A percentile compares a stretch with the other conserved stretches of the same genome.
phyloP scores from a whole-genome alignment of 2,113 vertebrate genomes.

The Cairina moschata region DNA sequence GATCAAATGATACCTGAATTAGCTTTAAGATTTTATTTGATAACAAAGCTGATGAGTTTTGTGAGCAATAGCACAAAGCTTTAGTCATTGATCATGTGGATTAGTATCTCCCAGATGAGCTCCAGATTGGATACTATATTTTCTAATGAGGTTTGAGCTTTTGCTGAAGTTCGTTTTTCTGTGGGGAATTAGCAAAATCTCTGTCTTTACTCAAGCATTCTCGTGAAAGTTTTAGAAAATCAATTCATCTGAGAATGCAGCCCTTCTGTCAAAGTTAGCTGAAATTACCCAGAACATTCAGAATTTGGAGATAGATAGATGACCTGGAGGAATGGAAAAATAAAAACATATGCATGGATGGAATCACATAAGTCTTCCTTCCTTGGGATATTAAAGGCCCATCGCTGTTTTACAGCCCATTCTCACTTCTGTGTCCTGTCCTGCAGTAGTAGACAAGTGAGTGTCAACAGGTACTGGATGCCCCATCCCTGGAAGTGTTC shows the following conservation, averaged over 20 bases:
- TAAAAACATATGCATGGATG: rapidly evolving
- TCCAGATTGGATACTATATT: not conserved
- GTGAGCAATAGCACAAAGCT: not conserved
- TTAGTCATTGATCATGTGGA: not conserved
- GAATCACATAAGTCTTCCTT: not conserved
- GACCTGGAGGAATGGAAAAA: not conserved
- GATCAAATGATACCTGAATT: not conserved
- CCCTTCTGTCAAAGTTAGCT: not conserved
- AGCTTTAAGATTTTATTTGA: not conserved
- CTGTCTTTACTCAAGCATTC: not conserved
- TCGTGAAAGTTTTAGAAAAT: not conserved
- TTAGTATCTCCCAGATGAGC: not conserved
- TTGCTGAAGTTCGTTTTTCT: not conserved
- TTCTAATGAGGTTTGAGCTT: not conserved
- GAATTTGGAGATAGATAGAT: rapidly evolving
- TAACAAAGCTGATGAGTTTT: not conserved
- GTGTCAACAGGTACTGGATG: not conserved
- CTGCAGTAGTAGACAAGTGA: not conserved
- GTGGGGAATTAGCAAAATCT: not conserved
- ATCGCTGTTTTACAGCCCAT: not conserved
- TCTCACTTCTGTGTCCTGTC: not conserved
- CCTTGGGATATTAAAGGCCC: not conserved
- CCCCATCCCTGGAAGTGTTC: too few species aligned
- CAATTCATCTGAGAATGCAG: rapidly evolving
- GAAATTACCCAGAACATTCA: not conserved